Percentiles rank a stretch among this genome's conserved stretches.
These are phyloP conservation scores for Drosophila equinoxialis DNA, from an alignment of 1,140 invertebrate species.

Conservation along the genomic window DNA sequence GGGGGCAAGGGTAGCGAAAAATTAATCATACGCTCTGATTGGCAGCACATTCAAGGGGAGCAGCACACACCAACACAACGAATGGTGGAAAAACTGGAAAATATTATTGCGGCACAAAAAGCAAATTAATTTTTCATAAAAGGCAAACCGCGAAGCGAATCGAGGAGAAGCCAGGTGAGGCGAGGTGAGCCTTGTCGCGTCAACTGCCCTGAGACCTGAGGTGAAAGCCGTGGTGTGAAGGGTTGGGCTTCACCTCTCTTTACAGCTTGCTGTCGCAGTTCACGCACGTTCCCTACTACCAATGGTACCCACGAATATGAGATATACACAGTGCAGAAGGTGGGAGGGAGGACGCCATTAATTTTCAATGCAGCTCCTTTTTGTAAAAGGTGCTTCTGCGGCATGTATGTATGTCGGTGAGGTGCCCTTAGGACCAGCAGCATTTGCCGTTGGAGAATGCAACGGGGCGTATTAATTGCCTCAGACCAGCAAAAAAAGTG, in stretches of 20 bases:
- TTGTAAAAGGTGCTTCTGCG: slow-evolving; percentile 38
- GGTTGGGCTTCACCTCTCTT: background rate
- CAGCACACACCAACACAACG: slow-evolving; percentile 38
- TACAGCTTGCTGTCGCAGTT: slow-evolving; percentile 21
- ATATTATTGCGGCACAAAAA: slow-evolving; percentile 79
- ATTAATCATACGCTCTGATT: slow-evolving; percentile 80
- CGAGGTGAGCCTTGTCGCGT: background rate
- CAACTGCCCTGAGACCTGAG: slow-evolving; percentile 12
- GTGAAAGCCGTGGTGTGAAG: background rate
- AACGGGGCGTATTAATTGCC: slow-evolving; percentile 67
- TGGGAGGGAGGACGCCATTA: slow-evolving; percentile 57
- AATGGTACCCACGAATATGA: slow-evolving; percentile 5
- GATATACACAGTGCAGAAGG: slow-evolving; percentile 19
- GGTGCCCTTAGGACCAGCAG: slow-evolving; percentile 44
- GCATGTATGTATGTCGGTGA: slow-evolving; percentile 18
- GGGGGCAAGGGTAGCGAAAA: slow-evolving; percentile 50
- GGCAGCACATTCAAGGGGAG: slow-evolving; percentile 65
- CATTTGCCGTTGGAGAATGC: slow-evolving; percentile 36
- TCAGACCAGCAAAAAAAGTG: slow-evolving; percentile 42
- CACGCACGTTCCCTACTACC: slow-evolving; percentile 41
- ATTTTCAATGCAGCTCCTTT: slow-evolving; percentile 75
- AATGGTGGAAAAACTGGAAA: slow-evolving; percentile 35
- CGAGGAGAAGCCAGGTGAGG: background rate
- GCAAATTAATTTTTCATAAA: slow-evolving; percentile 81
- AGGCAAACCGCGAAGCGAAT: slow-evolving; percentile 59